A percentile compares a stretch with the other conserved stretches of the same genome.
These are phyloP conservation scores for Rotaria sp. DNA, from an alignment of 2,888 invertebrate species.

Conservation along the genomic window DNA sequence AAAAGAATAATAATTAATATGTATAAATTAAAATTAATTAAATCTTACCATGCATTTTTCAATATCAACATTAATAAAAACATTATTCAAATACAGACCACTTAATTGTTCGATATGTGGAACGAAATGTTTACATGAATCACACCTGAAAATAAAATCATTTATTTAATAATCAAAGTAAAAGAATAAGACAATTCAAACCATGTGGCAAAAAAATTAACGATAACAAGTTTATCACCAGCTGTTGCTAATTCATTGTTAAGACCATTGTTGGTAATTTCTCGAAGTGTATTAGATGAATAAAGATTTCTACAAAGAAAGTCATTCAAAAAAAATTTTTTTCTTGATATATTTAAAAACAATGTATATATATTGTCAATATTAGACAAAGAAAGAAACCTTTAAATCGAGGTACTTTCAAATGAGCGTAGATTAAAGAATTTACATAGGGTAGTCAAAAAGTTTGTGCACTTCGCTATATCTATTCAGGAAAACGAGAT, in stretches of 20 bases:
- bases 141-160: slow-evolving; percentile 67
- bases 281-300: not conserved
- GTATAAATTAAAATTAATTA: not conserved
- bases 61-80: slow-evolving; percentile 90
- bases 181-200: slow-evolving; percentile 55
- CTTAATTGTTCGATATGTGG: slow-evolving; percentile 83
- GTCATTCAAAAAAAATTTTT: no score
- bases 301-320: no score
- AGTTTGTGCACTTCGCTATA: no score
- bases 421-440: no score
- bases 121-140: slow-evolving; percentile 86
- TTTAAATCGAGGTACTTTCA: no score
- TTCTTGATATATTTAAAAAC: no score
- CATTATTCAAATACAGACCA: slow-evolving; percentile 74
- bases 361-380: no score
- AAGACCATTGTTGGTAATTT: not conserved
- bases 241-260: slow-evolving; percentile 67
- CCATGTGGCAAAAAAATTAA: slow-evolving; percentile 81
- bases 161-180: not conserved
- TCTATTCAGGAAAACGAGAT: no score
- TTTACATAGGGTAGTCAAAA: no score
- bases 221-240: slow-evolving; percentile 78
- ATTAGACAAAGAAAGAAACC: no score
- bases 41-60: slow-evolving; percentile 66
- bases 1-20: slow-evolving; percentile 37